Evolutionary conservation across 2,888 invertebrate genomes (phyloP).

Genomic region (Trilocha varians): DNA sequence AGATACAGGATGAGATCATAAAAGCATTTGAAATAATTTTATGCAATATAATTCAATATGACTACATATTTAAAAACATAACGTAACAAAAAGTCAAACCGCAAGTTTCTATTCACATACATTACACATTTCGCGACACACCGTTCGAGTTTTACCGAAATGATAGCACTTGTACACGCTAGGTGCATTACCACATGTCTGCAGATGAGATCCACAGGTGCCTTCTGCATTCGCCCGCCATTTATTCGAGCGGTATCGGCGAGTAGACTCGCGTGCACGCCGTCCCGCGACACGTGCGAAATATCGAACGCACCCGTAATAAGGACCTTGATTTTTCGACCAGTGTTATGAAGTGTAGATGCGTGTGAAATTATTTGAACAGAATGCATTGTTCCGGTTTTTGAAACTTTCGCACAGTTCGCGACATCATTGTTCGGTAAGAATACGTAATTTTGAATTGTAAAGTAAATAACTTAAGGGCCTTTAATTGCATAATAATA

Average conservation of each 20-base stretch:
- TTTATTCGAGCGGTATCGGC: conserved; percentile 54
- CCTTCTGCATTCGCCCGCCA: conserved; percentile 42
- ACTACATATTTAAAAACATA: too few species aligned
- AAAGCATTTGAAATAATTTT: too few species aligned
- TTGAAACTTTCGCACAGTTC: conserved; percentile 38
- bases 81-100: too few species aligned
- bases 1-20: too few species aligned
- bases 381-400: conserved; percentile 35
- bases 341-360: conserved; percentile 18
- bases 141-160: background rate
- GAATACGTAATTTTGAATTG: conserved; percentile 15
- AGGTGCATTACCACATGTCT: conserved; percentile 40
- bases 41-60: too few species aligned
- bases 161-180: conserved; percentile 8
- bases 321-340: background rate
- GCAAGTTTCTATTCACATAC: too few species aligned
- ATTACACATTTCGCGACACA: too few species aligned
- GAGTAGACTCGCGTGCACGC: conserved; percentile 42
- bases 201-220: conserved; percentile 41
- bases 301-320: conserved; percentile 11
- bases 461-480: background rate
- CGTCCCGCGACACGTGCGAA: conserved; percentile 22
- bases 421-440: conserved; percentile 37
- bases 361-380: conserved; percentile 15
- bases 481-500: background rate